Conservation (phyloP, 1,140 invertebrate genomes). For the Nylanderia fulva region DNA sequence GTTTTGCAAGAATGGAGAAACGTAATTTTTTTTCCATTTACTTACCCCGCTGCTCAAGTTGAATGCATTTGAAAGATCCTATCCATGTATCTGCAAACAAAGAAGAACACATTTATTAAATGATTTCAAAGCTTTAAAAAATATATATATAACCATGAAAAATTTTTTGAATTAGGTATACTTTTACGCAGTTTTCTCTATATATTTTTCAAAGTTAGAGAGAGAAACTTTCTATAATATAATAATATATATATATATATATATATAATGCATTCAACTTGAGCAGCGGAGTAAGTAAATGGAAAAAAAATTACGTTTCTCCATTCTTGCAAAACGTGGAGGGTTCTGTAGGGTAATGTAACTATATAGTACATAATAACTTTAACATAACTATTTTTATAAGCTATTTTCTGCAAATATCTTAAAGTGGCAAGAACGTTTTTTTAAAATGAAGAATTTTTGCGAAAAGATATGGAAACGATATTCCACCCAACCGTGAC, state of each 20-base stretch:
- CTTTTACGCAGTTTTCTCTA: neutral
- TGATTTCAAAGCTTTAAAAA: neutral
- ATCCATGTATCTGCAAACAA: neutral
- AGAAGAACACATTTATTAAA: slow-evolving; percentile 25
- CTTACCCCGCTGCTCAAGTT: neutral
- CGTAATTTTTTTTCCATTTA: slow-evolving; percentile 41
- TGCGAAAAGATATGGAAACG: slow-evolving; percentile 10
- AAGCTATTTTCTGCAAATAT: slow-evolving; percentile 20
- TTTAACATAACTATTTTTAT: neutral
- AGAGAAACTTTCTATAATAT: neutral
- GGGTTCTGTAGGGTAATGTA: slow-evolving; percentile 7
- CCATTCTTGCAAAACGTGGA: slow-evolving; percentile 26
- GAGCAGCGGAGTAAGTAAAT: slow-evolving; percentile 6
- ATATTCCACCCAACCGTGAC: slow-evolving; percentile 15
- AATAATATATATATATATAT: neutral
- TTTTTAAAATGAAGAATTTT: slow-evolving; percentile 25
- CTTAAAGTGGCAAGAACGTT: neutral
- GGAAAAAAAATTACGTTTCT: slow-evolving; percentile 36
- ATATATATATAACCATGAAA: too few species aligned
- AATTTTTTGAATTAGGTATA: too few species aligned
- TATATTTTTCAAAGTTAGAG: neutral
- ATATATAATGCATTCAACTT: slow-evolving; percentile 13
- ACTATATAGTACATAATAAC: too few species aligned
- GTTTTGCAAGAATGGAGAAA: slow-evolving; percentile 25
- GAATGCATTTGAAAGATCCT: slow-evolving; percentile 16